Conservation (phyloP, 1,140 invertebrate species). For the Sinella curviseta region DNA sequence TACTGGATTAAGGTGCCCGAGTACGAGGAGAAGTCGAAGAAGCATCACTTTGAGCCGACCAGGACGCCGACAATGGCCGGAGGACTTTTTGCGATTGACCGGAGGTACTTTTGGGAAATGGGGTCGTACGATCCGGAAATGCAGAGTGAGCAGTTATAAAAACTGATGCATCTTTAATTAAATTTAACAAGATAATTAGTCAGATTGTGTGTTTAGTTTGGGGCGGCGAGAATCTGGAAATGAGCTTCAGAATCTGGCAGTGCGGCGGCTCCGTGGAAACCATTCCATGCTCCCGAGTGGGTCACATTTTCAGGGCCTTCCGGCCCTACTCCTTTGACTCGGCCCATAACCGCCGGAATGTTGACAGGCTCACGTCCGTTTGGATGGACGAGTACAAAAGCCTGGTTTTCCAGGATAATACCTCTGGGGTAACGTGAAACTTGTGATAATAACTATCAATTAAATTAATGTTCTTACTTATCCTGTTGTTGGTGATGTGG, state of each 20-base stretch:
- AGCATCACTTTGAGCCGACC: neutral
- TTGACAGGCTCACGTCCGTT: conserved; percentile 59
- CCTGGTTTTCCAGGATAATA: neutral
- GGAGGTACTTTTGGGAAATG: conserved; percentile 62
- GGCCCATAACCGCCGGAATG: conserved; percentile 69
- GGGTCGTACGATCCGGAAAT: conserved; percentile 68
- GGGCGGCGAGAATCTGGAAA: conserved; percentile 67
- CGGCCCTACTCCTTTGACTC: conserved; percentile 59
- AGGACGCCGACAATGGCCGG: conserved; percentile 65
- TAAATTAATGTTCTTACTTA: too few species aligned
- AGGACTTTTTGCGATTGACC: conserved; percentile 63
- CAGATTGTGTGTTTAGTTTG: neutral
- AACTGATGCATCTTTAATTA: neutral
- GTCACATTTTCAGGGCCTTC: conserved; percentile 56
- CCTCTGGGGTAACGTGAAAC: conserved; percentile 25
- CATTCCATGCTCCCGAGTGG: conserved; percentile 66
- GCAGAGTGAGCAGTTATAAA: conserved; percentile 57
- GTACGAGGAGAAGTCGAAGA: neutral
- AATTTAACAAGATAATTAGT: neutral
- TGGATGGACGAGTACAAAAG: conserved; percentile 63
- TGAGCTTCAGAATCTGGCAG: conserved; percentile 70
- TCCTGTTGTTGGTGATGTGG: too few species aligned
- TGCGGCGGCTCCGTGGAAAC: conserved; percentile 68
- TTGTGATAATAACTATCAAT: too few species aligned
- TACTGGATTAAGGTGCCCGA: neutral